A percentile compares a stretch with the other conserved stretches of the same genome.
Evolutionary conservation across 2,113 vertebrate genomes (phyloP).

Genomic region (Platichthys flesus): DNA sequence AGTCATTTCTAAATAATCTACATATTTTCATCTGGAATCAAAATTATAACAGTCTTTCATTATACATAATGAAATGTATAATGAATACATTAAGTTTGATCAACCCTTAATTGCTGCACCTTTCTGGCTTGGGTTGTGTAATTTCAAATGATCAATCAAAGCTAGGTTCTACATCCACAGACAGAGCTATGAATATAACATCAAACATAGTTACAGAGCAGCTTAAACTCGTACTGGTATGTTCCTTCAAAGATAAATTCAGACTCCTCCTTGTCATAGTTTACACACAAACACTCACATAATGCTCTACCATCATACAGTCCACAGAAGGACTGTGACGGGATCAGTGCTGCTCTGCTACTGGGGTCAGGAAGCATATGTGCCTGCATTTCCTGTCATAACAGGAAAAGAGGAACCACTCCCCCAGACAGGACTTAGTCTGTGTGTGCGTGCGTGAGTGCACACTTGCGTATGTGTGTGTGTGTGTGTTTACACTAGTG

Average conservation of each 20-base stretch:
- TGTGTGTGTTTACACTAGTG: slow-evolving; percentile 1
- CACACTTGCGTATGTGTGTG: slow-evolving; percentile 1
- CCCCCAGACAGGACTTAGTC: slow-evolving; percentile 56
- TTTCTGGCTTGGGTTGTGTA: too few species aligned
- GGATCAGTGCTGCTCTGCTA: slow-evolving; percentile 46
- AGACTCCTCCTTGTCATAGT: neutral
- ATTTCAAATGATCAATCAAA: too few species aligned
- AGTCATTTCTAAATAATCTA: too few species aligned
- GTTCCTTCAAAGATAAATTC: neutral
- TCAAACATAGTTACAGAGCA: neutral
- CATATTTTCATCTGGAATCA: too few species aligned
- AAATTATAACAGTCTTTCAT: too few species aligned
- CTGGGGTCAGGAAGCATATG: slow-evolving; percentile 93
- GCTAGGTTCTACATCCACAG: too few species aligned
- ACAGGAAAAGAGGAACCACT: slow-evolving; percentile 89
- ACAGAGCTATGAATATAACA: too few species aligned
- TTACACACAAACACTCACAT: slow-evolving; percentile 3
- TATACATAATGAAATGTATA: too few species aligned
- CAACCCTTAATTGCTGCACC: too few species aligned
- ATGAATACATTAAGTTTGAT: too few species aligned
- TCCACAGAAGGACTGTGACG: slow-evolving; percentile 9
- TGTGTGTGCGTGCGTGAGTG: slow-evolving; percentile 2
- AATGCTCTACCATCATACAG: neutral
- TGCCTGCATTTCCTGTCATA: slow-evolving; percentile 95
- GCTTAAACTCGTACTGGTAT: neutral